Base-by-base conservation (phyloP, 2,888 invertebrate genomes). In the Gastrophysa polygoni region DNA sequence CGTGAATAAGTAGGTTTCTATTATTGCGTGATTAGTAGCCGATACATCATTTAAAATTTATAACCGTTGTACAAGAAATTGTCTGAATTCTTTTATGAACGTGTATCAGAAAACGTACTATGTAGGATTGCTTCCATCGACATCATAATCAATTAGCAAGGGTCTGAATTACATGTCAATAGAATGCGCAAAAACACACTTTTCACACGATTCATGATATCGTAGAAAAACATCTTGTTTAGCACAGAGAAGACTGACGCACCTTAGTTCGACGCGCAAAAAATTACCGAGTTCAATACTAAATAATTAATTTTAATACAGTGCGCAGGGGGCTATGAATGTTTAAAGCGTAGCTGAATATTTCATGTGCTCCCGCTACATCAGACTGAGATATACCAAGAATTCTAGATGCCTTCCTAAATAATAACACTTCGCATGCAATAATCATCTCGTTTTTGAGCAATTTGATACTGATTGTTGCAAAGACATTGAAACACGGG, bases 291-390 rank as follows among this genome's bases (percentile, higher is more conserved):
- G 82, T 84, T 84, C 83, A 84, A 84, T 83, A 83, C 83, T 85
- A 84, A 84, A 85, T 85, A 84, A 85, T 85, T 85, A 83, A 85
- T 84, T 84, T 84, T 84, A 84, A 84, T 85, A 84, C 83, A 77
- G 81, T 74, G 81, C 81, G 80, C 81, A 77, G 77, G 78, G 77
- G 77, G 79, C 79, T 78, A 78, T 80, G 78, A 81, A 81, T 81
- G 79, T 74, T 75, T 80, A 78, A 78, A 74, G 73, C 75, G 70
- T 69, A 74, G 18, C 43, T 79, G 74, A 80, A 81, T 80, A 78
- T 78, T 81, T 80, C 73, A 81, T 76, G 74, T 69, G 72, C 73
- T 73, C 75, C 77, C 76, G 77, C 75, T 76, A 73, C 75, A 75
- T 75, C 67, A 68, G 70, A 69, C 67, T 69, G 69, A 56, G 70